Percentiles rank a stretch among this genome's conserved stretches.
Conservation (phyloP, 2,113 vertebrate genomes). For the Alaudala cheleensis region DNA sequence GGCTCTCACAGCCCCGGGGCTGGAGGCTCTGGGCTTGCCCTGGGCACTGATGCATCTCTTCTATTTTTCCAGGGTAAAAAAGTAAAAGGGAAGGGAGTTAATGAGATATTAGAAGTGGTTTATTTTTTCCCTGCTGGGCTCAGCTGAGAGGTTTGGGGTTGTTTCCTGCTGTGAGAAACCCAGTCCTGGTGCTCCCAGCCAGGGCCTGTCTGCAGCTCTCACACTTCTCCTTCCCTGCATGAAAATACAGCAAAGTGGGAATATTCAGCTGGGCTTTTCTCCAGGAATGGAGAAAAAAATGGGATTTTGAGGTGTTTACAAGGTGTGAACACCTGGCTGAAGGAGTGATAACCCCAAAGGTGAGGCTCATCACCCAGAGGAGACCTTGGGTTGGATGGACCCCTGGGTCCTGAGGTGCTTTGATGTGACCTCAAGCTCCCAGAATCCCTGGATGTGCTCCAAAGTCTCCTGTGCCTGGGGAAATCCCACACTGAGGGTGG, state of each 20-base stretch:
- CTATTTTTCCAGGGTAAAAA: background rate
- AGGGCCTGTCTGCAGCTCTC: background rate
- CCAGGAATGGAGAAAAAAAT: background rate
- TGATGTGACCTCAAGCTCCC: background rate
- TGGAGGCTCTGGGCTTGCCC: background rate
- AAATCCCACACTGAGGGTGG: background rate
- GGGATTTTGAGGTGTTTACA: background rate
- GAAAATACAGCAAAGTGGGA: background rate
- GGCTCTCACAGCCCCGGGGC: background rate
- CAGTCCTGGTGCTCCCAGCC: background rate
- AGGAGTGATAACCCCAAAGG: background rate
- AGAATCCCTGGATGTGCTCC: fast-evolving
- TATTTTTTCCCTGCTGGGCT: background rate
- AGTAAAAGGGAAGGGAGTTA: background rate
- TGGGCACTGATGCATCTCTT: background rate
- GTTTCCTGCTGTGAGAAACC: background rate
- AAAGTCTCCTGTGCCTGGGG: background rate
- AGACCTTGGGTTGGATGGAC: too few relatives aligned
- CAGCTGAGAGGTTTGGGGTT: fast-evolving
- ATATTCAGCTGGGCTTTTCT: background rate
- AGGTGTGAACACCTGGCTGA: background rate
- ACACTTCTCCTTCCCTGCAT: background rate
- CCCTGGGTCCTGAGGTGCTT: fast-evolving
- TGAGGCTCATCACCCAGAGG: background rate
- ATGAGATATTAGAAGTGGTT: background rate